phyloP scores from a whole-genome alignment of 64 coral and sea anemone species.

The Anthopleura sola region DNA sequence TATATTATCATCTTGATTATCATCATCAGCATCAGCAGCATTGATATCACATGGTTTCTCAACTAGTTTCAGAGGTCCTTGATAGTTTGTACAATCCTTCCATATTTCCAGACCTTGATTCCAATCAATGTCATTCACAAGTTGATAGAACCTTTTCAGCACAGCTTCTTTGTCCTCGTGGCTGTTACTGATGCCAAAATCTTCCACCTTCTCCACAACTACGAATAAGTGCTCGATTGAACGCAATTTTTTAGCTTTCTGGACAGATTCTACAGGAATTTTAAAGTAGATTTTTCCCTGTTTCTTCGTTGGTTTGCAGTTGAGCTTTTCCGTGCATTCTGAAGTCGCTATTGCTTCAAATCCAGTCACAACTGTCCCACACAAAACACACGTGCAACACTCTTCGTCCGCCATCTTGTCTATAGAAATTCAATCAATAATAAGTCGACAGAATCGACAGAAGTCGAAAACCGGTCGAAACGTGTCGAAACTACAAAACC shows the following conservation, averaged over 20 bases:
- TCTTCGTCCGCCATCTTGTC: conserved; percentile 42
- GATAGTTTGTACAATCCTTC: conserved; percentile 71
- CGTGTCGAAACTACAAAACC: too few species aligned
- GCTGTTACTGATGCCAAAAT: conserved; percentile 17
- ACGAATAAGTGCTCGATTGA: conserved; percentile 90
- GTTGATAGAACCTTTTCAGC: conserved; percentile 61
- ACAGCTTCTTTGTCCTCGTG: conserved; percentile 56
- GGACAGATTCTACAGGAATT: conserved; percentile 48
- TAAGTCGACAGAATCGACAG: too few species aligned
- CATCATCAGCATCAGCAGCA: not conserved
- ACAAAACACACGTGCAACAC: conserved; percentile 36
- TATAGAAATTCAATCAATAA: not conserved
- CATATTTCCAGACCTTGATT: conserved; percentile 52
- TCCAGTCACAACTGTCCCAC: conserved; percentile 82
- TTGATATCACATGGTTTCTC: not conserved
- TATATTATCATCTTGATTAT: not conserved
- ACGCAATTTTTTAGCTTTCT: conserved; percentile 55
- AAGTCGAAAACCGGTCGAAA: not conserved
- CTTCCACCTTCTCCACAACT: conserved; percentile 66
- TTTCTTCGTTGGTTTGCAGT: conserved; percentile 49
- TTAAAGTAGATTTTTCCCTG: conserved; percentile 88
- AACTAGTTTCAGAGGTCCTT: conserved; percentile 23
- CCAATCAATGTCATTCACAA: conserved; percentile 67
- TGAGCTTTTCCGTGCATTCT: conserved; percentile 83
- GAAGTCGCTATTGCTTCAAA: conserved; percentile 65